Evolutionary conservation across 2,113 vertebrate genomes (phyloP), one percentile per base, ranked within the genome.

Genomic region (Sinocyclocheilus anshuiensis): DNA sequence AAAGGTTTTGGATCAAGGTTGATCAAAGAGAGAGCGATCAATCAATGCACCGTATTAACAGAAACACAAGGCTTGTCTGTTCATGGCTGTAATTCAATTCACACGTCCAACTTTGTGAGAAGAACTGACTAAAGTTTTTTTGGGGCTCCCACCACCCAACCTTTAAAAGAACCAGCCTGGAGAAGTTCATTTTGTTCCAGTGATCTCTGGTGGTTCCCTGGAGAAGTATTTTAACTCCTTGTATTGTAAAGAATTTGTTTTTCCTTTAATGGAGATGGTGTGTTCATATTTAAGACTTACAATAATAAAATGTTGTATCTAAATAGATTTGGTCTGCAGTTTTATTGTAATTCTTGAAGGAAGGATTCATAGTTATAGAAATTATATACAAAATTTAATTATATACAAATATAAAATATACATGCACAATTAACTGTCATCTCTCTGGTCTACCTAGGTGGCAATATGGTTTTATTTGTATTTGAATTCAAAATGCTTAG

Each of bases 281-380:
- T 94, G 94, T 92, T 93, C 93, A 94, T 95, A 94, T 95, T 94
- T 95, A 95, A 95, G 92, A 94, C 92, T 94, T 93, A 94, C 91
- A 94, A 93, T 92, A 95, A 94, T 93, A 94, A 95, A 95, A 93
- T 92, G 93, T 93, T 94, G 91, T 93, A 93, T 92, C 92, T 93
- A 93, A 93, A 91, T 79, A 76, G 18, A 81, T 65, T 10, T 11
- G 75, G 42, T 36, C 42, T 87, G 76, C 83, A 48, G 59, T 87
- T 29, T 39, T 33, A 79, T 61, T 87, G 36, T 83, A 29, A 77
- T 86, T 86, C 13, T 81, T 78, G 4, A 18, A 55, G 50, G 0
- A 15, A 13, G 50, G 50, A 45, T 45, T 45, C 42, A 45, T 45
- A 9, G 42, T 42, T 42, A 9, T 42, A 42, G 8, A 8, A 42